phyloP scores from a whole-genome alignment of 2,113 vertebrate genomes.

The Hucho hucho region DNA sequence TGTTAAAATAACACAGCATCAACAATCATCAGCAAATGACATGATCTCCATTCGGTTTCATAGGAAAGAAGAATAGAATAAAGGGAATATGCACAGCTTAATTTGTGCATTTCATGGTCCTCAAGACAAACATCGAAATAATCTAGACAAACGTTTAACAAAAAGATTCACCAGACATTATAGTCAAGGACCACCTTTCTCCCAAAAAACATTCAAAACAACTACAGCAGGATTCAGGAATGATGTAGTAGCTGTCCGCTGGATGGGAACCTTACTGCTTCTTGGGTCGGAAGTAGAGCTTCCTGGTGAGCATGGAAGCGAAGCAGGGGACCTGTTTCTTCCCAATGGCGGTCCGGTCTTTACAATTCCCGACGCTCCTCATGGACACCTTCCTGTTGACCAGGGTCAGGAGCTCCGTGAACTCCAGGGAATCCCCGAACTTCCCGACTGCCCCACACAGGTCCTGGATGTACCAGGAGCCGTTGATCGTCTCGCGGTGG shows the following conservation, averaged over 20 bases:
- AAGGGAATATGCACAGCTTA: too few relatives aligned
- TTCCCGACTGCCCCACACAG: slow-evolving; percentile 82
- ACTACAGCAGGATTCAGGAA: background rate
- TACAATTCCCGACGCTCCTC: slow-evolving; percentile 74
- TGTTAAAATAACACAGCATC: background rate
- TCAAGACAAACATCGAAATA: background rate
- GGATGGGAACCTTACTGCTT: slow-evolving; percentile 22
- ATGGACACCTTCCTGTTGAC: slow-evolving; percentile 91
- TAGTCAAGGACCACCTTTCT: background rate
- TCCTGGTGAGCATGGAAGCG: slow-evolving; percentile 96
- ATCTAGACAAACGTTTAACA: background rate
- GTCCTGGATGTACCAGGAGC: slow-evolving; percentile 97
- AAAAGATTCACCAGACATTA: background rate
- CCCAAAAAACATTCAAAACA: background rate
- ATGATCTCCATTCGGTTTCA: background rate
- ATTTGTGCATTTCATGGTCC: background rate
- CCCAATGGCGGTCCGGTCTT: slow-evolving; percentile 72
- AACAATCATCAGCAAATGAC: background rate
- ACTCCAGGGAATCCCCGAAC: slow-evolving; percentile 80
- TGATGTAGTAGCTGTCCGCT: background rate
- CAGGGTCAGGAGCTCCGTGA: slow-evolving; percentile 90
- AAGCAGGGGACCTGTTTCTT: slow-evolving; percentile 98
- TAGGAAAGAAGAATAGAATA: too few relatives aligned
- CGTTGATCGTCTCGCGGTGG: slow-evolving; percentile 84
- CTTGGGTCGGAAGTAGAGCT: slow-evolving; percentile 85